Base-by-base conservation (phyloP, 2,797 vertebrate genomes). In the Sebastes oblongus region DNA sequence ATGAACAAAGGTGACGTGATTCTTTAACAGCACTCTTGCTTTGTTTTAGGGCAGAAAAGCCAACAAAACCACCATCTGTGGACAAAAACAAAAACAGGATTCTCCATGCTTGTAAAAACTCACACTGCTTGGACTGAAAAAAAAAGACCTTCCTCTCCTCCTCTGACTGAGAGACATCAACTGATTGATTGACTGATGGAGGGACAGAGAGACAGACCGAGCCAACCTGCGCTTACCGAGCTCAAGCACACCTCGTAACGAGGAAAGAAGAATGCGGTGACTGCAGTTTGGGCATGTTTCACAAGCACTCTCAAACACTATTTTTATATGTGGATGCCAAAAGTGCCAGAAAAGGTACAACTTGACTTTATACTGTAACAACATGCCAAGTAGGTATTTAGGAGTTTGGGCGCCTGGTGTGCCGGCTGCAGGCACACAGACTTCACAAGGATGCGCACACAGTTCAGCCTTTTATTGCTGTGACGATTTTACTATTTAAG, bases 261-360 rank as follows among this genome's bases (percentile, higher is more conserved):
- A 80, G 68, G 72, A 84, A 52, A 70, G 74, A 89, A 72, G 78
- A 90, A 91, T 90, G 73, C 39, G 75, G 75, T 77, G 58, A 52
- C 74, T 54, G 77, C 78, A 71, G 77, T 80, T 76, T 56, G 55
- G 78, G 54, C 78, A 89, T 52, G 72, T 82, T 88, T 82, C 77
- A 85, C 78, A 59, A 79, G 62, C 32, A 20, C 66, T 65, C 72
- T 29, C 72, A 36, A 36, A 36, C 34, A 36, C 66, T 73, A 29
- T 18, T 60, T 71, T 79, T 75, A 83, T 71, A 73, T 8, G 11
- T 22, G 52, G 55, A 81, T 58, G 61, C 39, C 64, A 27, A 86
- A 82, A 72, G 34, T 46, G 76, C 36, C 75, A 76, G 72, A 77
- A 84, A 77, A 87, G 24, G 59, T 20, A 82, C 29, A 80, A 71